These are phyloP conservation scores for Rapana venosa DNA, from an alignment of 2,888 invertebrate genomes.

Conservation along the genomic window DNA sequence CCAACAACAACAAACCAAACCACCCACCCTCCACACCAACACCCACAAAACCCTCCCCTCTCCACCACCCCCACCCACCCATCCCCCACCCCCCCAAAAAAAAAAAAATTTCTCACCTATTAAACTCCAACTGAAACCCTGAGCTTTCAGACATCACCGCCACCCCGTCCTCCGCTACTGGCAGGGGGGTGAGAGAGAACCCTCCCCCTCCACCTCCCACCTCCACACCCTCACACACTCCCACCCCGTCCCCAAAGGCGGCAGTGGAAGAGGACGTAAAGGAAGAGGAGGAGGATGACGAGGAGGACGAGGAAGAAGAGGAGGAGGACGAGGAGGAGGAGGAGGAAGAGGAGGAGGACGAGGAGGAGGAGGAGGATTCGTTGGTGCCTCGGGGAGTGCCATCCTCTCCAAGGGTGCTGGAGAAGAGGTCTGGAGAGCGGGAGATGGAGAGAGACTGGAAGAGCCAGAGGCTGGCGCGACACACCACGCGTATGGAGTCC, in stretches of 20 bases:
- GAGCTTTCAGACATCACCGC: no score
- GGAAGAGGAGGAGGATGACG: neutral
- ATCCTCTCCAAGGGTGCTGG: neutral
- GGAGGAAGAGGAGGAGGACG: neutral
- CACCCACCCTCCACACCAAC: no score
- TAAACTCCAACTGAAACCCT: neutral
- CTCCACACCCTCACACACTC: neutral
- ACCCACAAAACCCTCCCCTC: no score
- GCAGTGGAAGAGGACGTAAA: neutral
- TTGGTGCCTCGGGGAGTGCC: neutral
- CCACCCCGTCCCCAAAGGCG: neutral
- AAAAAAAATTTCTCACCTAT: neutral
- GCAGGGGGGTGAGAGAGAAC: no score
- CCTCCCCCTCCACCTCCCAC: no score
- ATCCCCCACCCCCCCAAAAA: no score
- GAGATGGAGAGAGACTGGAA: slow-evolving; percentile 39
- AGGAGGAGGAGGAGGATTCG: neutral
- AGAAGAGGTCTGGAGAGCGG: neutral
- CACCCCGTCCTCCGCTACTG: no score
- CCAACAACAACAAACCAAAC: neutral
- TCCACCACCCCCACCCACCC: no score
- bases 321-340: slow-evolving; percentile 7
- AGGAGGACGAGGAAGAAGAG: no score
- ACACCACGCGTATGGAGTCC: slow-evolving; percentile 42
- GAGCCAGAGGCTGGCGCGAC: slow-evolving; percentile 47